phyloP scores from a whole-genome alignment of 2,888 invertebrate species.

The Ctenicera cuprea region DNA sequence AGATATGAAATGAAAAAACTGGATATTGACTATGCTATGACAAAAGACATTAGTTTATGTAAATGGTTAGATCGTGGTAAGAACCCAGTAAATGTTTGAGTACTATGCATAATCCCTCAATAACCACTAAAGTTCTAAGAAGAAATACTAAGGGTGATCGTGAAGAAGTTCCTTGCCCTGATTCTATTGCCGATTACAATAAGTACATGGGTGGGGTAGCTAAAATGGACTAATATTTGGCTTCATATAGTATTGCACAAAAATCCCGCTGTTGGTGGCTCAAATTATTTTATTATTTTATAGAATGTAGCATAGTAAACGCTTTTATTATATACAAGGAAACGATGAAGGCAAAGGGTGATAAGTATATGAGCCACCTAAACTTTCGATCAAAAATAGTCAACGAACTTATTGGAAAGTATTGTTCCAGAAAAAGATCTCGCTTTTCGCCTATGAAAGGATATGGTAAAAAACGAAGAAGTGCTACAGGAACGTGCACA shows the following conservation, averaged over 20 bases:
- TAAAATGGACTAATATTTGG: background rate
- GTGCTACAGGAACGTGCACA: background rate
- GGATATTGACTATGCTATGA: background rate
- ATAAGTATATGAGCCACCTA: background rate
- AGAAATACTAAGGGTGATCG: background rate
- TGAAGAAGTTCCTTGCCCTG: background rate
- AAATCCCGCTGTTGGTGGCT: slow-evolving; percentile 18
- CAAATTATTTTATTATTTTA: slow-evolving; percentile 22
- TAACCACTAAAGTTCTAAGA: background rate
- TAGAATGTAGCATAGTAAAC: slow-evolving; percentile 6
- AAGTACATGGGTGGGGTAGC: slow-evolving; percentile 4
- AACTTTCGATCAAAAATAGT: background rate
- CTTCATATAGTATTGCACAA: background rate
- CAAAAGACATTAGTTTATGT: background rate
- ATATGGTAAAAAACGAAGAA: background rate
- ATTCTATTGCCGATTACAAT: slow-evolving; percentile 4
- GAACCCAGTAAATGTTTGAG: background rate
- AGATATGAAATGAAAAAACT: too few species aligned
- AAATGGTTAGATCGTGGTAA: background rate
- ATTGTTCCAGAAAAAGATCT: background rate
- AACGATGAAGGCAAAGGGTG: background rate
- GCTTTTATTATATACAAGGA: slow-evolving; percentile 12
- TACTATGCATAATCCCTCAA: background rate
- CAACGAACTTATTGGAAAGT: background rate
- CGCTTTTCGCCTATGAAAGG: background rate